Percentiles rank a stretch among this genome's conserved stretches.
phyloP scores from a whole-genome alignment of 53 echinoderm and acorn worm genomes.

The Holothuria scabra region DNA sequence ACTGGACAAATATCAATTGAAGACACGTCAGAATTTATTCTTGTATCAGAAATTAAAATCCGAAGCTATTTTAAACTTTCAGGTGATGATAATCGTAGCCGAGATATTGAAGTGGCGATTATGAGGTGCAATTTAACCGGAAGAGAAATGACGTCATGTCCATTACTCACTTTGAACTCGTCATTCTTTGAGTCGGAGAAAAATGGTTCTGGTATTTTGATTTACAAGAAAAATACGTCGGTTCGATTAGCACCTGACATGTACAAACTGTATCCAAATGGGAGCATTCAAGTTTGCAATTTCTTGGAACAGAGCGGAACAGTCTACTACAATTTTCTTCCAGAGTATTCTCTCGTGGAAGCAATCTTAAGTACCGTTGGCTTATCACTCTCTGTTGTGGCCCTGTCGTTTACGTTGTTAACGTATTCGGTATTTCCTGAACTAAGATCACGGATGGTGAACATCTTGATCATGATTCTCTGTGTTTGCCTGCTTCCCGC shows the following conservation, averaged over 20 bases:
- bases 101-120: too few relatives aligned
- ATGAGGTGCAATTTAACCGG: too few relatives aligned
- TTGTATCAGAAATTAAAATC: neutral
- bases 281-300: constrained; percentile 44
- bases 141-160: neutral
- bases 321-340: neutral
- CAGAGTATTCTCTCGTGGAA: constrained; percentile 2
- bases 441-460: neutral
- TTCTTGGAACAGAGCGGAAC: neutral
- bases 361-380: constrained; percentile 11
- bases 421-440: constrained; percentile 7
- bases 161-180: constrained; percentile 11
- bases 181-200: constrained; percentile 3
- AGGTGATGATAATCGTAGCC: too few relatives aligned
- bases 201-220: constrained; percentile 1
- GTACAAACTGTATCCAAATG: constrained; percentile 16
- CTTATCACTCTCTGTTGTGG: neutral
- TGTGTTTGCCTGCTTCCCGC: neutral
- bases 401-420: constrained; percentile 2
- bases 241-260: constrained; percentile 16
- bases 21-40: neutral
- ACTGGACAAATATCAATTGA: neutral
- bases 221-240: constrained; percentile 12
- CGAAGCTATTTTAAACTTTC: neutral
- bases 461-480: constrained; percentile 7